Evolutionary conservation across 1,140 invertebrate species (phyloP), one percentile per base, ranked within the genome.

Genomic region (Sinonovacula constricta): DNA sequence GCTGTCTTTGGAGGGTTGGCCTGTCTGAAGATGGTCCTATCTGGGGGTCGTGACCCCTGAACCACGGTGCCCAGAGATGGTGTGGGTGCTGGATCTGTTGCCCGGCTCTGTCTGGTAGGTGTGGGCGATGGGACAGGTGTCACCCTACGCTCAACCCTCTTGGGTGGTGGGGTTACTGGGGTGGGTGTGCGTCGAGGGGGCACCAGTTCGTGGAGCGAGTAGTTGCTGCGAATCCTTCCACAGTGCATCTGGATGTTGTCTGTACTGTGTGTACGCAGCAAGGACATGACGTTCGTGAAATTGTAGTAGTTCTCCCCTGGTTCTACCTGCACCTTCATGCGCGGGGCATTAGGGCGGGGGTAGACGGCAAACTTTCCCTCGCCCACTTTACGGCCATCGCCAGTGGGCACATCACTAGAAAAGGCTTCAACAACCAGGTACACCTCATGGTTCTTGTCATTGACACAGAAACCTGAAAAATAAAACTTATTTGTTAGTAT

Each of bases 311-410:
- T 80, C 14, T 88, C 83, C 0, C 87, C 87, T n/a, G 82, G 84
- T 26, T 85, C 81, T n/a, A 85, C 87, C n/a, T 82, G 59, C 22
- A 85, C 74, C 63, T 89, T 88, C 57, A 88, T 87, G 26, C 83
- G 69, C 0, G 88, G 88, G 15, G 86, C 86, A 70, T 90, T 87
- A 15, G 88, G 87, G 18, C 89, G 79, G 26, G 89, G 89, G 71
- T 88, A 90, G 63, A 89, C 89, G 57, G 87, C 88, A 80, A 89
- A 85, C 57, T 89, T 90, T 12, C 85, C 87, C 67, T 90, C 89
- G 1, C 89, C 89, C 2, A 86, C 81, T 75, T 88, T 88, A 54
- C 83, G 83, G 4, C 85, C 84, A 59, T 79, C 81, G 69, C 83
- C 88, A n/a, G 81, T 77, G 53, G 83, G 74, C 33, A 69, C 72